Evolutionary conservation across 2,888 invertebrate genomes (phyloP), one percentile per base, ranked within the genome.

Genomic region (Ornithoptera alexandrae): DNA sequence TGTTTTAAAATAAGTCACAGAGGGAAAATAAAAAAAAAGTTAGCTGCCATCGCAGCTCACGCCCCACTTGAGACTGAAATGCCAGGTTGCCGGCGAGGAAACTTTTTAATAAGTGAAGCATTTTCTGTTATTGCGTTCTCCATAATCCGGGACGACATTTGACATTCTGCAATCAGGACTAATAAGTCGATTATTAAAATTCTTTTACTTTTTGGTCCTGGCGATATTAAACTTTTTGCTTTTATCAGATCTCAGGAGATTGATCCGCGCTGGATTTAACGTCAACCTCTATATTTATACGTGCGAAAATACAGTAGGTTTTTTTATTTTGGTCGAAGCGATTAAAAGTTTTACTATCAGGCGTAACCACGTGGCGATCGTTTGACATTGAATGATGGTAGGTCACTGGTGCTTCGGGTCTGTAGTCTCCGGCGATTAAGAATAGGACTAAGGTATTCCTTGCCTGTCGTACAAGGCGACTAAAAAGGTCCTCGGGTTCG

Each of bases 41-140:
- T 75, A 71, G 72, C 72, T 71, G 74, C 77, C 74, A 79, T 81
- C 77, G 73, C 30, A 75, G 78, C 76, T 85, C 80, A 83, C 80
- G 77, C 77, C 74, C 73, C 82, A 79, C 84, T 84, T 73, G 84
- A 84, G 82, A 80, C 81, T 75, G 74, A 72, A 79, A 81, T 76
- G 74, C 73, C 74, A 72, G 70, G 74, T 71, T 70, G 73, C 71
- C 72, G 69, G 72, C 73, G 71, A 71, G 74, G 72, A 75, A 83
- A 83, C 76, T 81, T 84, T 82, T 81, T 81, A 83, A 82, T 81
- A 83, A 82, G 74, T 76, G 75, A 81, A 81, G 79, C 77, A 77
- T 78, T 81, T 78, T 78, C 70, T 77, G 75, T 77, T 77, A 76
- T 75, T 75, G 75, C 71, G 73, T 63, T 70, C 72, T 69, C 63